phyloP scores from a whole-genome alignment of 1,140 invertebrate species.

The Drosophila oshimai region DNA sequence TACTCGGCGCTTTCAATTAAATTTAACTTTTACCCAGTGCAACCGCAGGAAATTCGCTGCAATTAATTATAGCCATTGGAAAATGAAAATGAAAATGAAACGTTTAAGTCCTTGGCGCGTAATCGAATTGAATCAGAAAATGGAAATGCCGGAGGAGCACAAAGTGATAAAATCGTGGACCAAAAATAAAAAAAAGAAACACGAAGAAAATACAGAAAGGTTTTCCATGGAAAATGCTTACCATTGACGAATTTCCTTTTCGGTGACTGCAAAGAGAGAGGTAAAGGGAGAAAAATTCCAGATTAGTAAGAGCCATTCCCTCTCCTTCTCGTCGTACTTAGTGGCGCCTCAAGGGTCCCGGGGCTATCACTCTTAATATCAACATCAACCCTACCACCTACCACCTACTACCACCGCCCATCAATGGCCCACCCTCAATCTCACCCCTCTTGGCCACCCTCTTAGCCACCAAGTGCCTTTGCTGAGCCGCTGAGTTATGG shows the following conservation, averaged over 20 bases:
- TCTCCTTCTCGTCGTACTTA: constrained; percentile 12
- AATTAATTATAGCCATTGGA: constrained; percentile 9
- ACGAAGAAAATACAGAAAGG: background rate
- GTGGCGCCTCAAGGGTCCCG: constrained; percentile 13
- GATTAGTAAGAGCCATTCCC: too few species aligned
- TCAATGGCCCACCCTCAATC: too few species aligned
- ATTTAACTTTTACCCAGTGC: background rate
- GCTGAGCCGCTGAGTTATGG: constrained; percentile 61
- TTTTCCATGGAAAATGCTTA: constrained; percentile 83
- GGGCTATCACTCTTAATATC: constrained; percentile 33
- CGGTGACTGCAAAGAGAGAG: constrained; percentile 87
- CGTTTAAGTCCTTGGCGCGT: background rate
- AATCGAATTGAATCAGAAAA: background rate
- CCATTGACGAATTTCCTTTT: constrained; percentile 93
- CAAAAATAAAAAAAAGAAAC: background rate
- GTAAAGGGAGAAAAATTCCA: background rate
- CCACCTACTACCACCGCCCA: too few species aligned
- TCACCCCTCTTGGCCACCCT: too few species aligned
- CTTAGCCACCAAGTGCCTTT: constrained; percentile 15
- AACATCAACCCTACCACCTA: constrained; percentile 13
- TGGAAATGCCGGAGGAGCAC: background rate
- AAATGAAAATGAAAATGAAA: background rate
- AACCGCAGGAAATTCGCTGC: constrained; percentile 1
- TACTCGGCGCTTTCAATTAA: constrained; percentile 8
- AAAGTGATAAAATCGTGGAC: background rate